A percentile compares a stretch with the other conserved stretches of the same genome.
Conservation (phyloP, 1,140 invertebrate genomes). For the Anagrus nilaparvatae region DNA sequence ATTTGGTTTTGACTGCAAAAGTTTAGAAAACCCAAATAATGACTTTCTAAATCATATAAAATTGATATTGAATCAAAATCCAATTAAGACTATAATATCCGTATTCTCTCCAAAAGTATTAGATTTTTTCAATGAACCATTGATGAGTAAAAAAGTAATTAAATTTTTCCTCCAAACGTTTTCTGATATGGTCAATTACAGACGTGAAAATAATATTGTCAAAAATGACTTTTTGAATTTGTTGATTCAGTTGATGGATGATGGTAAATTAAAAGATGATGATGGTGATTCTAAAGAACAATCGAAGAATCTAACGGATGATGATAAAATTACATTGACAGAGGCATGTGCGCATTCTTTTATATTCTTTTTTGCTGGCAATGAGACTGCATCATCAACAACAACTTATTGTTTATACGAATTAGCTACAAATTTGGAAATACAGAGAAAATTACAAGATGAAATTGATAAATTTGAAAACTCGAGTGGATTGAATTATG, state of each 20-base stretch:
- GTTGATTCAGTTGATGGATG: conserved; percentile 47
- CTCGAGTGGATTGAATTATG: conserved; percentile 43
- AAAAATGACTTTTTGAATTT: conserved; percentile 51
- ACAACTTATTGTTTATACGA: conserved; percentile 56
- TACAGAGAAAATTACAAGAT: conserved; percentile 50
- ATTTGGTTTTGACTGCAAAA: background rate
- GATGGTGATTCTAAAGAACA: conserved; percentile 19
- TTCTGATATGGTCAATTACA: conserved; percentile 43
- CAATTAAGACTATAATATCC: background rate
- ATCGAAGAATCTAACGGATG: conserved; percentile 25
- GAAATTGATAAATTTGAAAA: conserved; percentile 48
- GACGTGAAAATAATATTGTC: conserved; percentile 35
- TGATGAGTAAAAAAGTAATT: conserved; percentile 39
- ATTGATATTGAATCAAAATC: background rate
- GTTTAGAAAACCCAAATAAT: background rate
- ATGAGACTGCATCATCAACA: conserved; percentile 64
- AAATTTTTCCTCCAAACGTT: conserved; percentile 47
- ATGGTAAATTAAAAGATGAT: conserved; percentile 38
- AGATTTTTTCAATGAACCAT: conserved; percentile 31
- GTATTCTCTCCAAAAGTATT: background rate
- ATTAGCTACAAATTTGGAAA: conserved; percentile 53
- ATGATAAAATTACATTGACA: conserved; percentile 42
- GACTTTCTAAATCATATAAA: conserved; percentile 3
- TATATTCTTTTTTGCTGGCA: conserved; percentile 62
- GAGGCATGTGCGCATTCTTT: conserved; percentile 48